Percentiles rank a stretch among this genome's conserved stretches.
Conservation (phyloP, 2,797 vertebrate genomes). For the Rousettus madagascariensis region DNA sequence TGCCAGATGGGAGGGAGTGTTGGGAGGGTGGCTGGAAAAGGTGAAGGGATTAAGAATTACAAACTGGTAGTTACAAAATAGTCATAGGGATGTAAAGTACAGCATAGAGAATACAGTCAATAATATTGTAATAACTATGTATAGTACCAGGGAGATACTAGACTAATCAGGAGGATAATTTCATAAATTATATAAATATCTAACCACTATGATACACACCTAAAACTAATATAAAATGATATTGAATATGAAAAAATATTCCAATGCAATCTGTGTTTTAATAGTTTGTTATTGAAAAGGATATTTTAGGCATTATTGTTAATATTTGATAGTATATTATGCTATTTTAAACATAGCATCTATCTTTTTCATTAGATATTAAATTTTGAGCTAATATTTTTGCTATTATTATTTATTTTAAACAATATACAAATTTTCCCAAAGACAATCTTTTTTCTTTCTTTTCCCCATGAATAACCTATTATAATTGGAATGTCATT, state of each 20-base stretch:
- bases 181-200: too few relatives aligned
- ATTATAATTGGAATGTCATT: neutral
- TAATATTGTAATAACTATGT: too few relatives aligned
- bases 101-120: too few relatives aligned
- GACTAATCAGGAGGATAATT: too few relatives aligned
- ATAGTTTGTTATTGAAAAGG: neutral
- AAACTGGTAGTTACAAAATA: too few relatives aligned
- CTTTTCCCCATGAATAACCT: neutral
- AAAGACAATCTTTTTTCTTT: neutral
- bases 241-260: neutral
- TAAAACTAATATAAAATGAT: too few relatives aligned
- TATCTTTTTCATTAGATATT: neutral
- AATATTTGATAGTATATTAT: neutral
- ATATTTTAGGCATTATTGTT: neutral
- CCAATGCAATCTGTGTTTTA: neutral
- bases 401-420: constrained; percentile 16
- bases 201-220: too few relatives aligned
- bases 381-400: neutral
- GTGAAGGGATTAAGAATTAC: too few relatives aligned
- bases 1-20: too few relatives aligned
- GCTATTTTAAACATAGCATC: neutral
- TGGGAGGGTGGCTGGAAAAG: too few relatives aligned
- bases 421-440: neutral
- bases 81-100: too few relatives aligned
- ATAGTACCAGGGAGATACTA: too few relatives aligned